These are phyloP conservation scores for Cabera pusaria DNA, from an alignment of 2,888 invertebrate species.

Conservation along the genomic window DNA sequence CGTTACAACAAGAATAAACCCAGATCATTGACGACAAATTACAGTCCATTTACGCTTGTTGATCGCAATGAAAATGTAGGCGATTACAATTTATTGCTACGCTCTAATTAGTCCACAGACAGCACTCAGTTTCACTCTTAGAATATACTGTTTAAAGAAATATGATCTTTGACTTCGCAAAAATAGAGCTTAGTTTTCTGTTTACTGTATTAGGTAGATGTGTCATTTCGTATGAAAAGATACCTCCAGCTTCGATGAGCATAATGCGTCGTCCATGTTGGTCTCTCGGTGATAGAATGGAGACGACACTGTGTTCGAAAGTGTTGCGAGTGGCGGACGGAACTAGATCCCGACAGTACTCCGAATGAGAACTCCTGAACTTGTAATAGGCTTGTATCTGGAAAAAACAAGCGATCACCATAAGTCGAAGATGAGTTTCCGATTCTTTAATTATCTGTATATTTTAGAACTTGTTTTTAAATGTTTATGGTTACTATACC, in stretches of 20 bases:
- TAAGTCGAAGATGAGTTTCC: too few relatives aligned
- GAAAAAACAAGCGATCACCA: too few relatives aligned
- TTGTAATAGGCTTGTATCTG: conserved; percentile 89
- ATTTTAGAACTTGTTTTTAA: too few relatives aligned
- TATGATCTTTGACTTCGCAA: conserved; percentile 6
- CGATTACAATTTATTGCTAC: conserved; percentile 19
- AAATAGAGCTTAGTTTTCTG: conserved; percentile 4
- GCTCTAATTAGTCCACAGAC: conserved; percentile 22
- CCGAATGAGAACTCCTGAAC: conserved; percentile 85
- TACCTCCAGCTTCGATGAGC: conserved; percentile 88
- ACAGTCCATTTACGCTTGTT: conserved; percentile 11
- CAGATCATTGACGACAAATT: conserved; percentile 4
- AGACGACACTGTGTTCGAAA: conserved; percentile 86
- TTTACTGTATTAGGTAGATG: too few relatives aligned
- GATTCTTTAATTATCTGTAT: too few relatives aligned
- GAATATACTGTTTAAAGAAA: conserved; percentile 3
- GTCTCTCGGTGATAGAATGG: conserved; percentile 87
- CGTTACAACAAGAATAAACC: not conserved
- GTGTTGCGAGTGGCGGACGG: conserved; percentile 85
- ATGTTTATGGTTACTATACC: too few relatives aligned
- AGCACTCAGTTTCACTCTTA: conserved; percentile 6
- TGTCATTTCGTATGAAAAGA: too few relatives aligned
- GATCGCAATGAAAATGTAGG: conserved; percentile 11
- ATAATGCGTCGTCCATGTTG: conserved; percentile 87
- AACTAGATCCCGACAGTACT: conserved; percentile 84